Evolutionary conservation across 2,113 vertebrate species (phyloP).

Genomic region (Silurus meridionalis): DNA sequence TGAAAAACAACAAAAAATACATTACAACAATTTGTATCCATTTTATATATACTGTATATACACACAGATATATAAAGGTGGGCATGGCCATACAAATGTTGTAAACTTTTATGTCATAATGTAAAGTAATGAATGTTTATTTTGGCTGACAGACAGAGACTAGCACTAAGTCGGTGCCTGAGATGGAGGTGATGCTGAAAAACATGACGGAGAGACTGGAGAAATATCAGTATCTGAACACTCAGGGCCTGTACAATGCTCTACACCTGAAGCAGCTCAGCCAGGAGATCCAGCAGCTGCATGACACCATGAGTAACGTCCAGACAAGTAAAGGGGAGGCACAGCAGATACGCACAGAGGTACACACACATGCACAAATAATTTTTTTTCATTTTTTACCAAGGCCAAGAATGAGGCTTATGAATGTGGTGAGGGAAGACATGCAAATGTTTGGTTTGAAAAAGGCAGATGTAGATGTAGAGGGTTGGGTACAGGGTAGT

Average conservation of each 20-base stretch:
- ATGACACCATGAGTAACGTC: constrained; percentile 41
- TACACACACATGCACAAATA: not conserved
- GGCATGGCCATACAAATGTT: not conserved
- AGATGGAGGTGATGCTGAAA: constrained; percentile 49
- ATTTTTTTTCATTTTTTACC: too few species aligned
- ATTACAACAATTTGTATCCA: too few species aligned
- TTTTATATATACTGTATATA: not conserved
- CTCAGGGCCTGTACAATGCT: constrained; percentile 60
- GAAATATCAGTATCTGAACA: constrained; percentile 61
- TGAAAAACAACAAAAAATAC: not conserved
- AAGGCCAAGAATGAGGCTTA: too few species aligned
- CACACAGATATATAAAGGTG: not conserved
- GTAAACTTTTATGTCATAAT: too few species aligned
- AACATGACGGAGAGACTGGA: constrained; percentile 63
- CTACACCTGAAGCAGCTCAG: constrained; percentile 60
- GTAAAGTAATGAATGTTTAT: too few species aligned
- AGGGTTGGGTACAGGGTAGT: too few species aligned
- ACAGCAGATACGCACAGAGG: not conserved
- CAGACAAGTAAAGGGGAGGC: constrained; percentile 27
- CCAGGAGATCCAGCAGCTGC: constrained; percentile 63
- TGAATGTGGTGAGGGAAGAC: too few species aligned
- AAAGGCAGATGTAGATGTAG: too few species aligned
- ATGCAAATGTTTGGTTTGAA: too few species aligned
- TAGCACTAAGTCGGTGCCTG: constrained; percentile 56
- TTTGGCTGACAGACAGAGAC: constrained; percentile 51